Percentiles rank a stretch among this genome's conserved stretches.
Conservation (phyloP, 2,888 invertebrate species). For the Psylliodes chrysocephalus region DNA sequence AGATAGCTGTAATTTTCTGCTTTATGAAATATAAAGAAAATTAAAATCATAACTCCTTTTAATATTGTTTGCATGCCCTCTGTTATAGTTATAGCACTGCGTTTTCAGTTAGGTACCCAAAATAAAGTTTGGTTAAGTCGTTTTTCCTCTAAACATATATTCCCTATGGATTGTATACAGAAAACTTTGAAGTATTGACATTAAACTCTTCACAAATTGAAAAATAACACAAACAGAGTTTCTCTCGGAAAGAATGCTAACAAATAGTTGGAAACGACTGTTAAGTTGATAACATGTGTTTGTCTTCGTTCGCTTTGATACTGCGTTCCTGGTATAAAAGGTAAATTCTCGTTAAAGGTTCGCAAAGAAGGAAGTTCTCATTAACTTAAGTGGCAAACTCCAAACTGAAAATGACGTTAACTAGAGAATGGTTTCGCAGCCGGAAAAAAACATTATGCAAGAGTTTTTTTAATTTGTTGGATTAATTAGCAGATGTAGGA, state of each 20-base stretch:
- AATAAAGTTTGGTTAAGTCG: not conserved
- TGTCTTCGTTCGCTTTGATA: conserved; percentile 6
- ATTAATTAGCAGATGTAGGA: too few species aligned
- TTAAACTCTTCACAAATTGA: conserved; percentile 11
- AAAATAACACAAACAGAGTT: conserved; percentile 3
- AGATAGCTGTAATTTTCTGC: too few species aligned
- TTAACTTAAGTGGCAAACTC: conserved; percentile 3
- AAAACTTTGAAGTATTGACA: conserved; percentile 2
- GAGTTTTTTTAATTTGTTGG: too few species aligned
- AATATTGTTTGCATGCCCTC: too few species aligned
- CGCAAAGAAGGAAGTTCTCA: not conserved
- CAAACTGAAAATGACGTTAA: not conserved
- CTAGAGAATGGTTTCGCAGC: not conserved
- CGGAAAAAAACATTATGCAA: too few species aligned
- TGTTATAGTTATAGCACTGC: too few species aligned
- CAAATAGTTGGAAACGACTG: conserved; percentile 10
- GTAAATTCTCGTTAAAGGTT: not conserved
- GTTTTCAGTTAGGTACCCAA: not conserved
- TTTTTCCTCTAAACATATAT: conserved; percentile 5
- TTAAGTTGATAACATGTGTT: conserved; percentile 6
- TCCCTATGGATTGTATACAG: not conserved
- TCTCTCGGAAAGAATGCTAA: not conserved
- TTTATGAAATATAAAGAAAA: too few species aligned
- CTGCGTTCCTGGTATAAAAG: conserved; percentile 1
- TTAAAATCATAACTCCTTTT: too few species aligned